Evolutionary conservation across 2,113 vertebrate genomes (phyloP), one percentile per base, ranked within the genome.

Genomic region (Typhlomys cinereus): DNA sequence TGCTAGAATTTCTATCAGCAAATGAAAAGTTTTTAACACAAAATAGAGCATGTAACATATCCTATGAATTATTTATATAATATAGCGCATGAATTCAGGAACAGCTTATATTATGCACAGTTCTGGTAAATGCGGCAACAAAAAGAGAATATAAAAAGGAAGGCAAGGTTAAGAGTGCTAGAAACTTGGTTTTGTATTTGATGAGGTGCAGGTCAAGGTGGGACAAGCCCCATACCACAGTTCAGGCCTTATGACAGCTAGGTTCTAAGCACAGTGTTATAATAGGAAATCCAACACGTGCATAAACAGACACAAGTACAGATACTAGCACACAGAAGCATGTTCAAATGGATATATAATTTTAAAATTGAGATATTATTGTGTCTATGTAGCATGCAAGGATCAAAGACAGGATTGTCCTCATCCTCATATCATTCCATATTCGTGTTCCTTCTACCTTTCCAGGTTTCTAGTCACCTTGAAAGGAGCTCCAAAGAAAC

Each of bases 51-150:
- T 92, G 82, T 79, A 95, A 94, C 90, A 25, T 93, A 88, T 75
- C 70, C 41, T 66, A 95, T 95, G 74, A 95, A 94, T 95, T 96
- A 96, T 95, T 95, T 95, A 93, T 93, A 89, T 57, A 59, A 57
- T 92, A 92, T 61, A 90, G 36, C 94, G 69, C 70, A 88, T 91
- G 75, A n/a, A 52, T 88, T 88, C 88, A 94, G 36, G 29, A 93
- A 90, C 46, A 90, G 69, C 41, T 89, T 95, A 59, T 85, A 85
- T 86, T 94, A 67, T 90, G 69, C 36, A 70, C 57, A 92, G n/a
- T 89, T 91, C 71, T n/a, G 48, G 70, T 76, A 94, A 95, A 85
- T 66, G n/a, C 91, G 88, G 78, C 75, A 94, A 90, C 48, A 36
- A 86, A 88, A 93, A 81, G 14, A 92, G 8, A 70, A 69, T 81